These are phyloP conservation scores for Strigamia maritima DNA, from an alignment of 2,888 invertebrate genomes.

Conservation along the genomic window DNA sequence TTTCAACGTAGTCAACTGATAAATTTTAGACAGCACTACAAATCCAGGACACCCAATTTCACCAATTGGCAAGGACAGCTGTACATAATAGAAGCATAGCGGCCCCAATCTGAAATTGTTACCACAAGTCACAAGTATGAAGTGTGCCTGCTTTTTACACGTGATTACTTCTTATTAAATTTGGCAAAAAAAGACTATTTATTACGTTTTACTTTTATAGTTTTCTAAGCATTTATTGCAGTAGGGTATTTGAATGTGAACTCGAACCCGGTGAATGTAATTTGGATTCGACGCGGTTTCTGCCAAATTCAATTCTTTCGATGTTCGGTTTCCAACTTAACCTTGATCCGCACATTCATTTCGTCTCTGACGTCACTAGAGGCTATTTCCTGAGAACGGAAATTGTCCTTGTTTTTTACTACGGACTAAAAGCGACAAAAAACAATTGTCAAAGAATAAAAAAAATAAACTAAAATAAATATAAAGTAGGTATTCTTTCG, in stretches of 20 bases:
- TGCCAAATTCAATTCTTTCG: conserved; percentile 4
- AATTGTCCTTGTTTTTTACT: not conserved
- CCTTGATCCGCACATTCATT: not conserved
- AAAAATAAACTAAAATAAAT: not conserved
- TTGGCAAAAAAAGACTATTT: too few species aligned
- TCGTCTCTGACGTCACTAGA: not conserved
- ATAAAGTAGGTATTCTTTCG: not conserved
- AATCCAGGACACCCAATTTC: too few species aligned
- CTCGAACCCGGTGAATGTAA: not conserved
- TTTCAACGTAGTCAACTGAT: too few species aligned
- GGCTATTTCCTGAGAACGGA: not conserved
- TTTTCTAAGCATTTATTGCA: not conserved
- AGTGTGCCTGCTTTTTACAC: too few species aligned
- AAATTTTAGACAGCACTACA: too few species aligned
- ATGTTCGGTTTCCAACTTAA: conserved; percentile 4
- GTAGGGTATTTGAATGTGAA: not conserved
- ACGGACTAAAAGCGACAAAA: too few species aligned
- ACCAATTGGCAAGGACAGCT: too few species aligned
- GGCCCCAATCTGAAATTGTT: too few species aligned
- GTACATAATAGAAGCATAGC: too few species aligned
- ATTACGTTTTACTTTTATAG: too few species aligned
- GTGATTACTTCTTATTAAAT: too few species aligned
- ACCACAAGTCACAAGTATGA: too few species aligned
- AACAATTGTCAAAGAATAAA: not conserved
- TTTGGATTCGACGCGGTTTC: not conserved